Evolutionary conservation across 1,140 invertebrate species (phyloP), one percentile per base, ranked within the genome.

Genomic region (Branchinecta lindahli): DNA sequence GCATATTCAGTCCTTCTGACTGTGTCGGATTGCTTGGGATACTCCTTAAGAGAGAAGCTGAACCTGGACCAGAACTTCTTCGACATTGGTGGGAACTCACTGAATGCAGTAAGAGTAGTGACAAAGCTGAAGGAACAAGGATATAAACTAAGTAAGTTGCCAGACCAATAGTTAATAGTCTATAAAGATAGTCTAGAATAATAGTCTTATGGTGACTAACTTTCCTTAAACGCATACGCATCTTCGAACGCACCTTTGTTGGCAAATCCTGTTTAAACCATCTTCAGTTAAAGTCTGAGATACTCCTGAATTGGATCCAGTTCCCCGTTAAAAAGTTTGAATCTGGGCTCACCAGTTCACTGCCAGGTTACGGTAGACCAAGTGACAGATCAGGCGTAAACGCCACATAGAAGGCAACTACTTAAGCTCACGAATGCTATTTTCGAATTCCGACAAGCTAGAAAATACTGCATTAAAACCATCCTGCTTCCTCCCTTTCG

Each of bases 31-130:
- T 33, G 33, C 33, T 33, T 33, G 33, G 33, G 33, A 33, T 33
- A 5, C 33, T 33, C 33, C 33, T 33, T 33, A 33, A 33, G 33
- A 33, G 33, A 33, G 33, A 33, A 33, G 33, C 33, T 33, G 33
- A 33, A 33, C 5, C 52, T 61, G 12, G 52, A 61, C 52, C 52
- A 85, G 0, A 91, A 90, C 74, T 94, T 92, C 77, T 92, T 89
- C 75, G 84, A 90, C 70, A 80, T 92, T 45, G 91, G 91, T 12
- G 90, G 91, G 20, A 91, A 92, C 76, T 92, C 90, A 0, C 80
- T 94, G 2, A 92, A 92, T 76, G 91, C 89, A 0, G 86, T 93
- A 47, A 87, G 85, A 70, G 90, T 88, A 0, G 87, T 93, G 7
- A 88, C 88, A 0, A 83, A 85, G 75, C 77, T 93, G 47, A 81